Conservation (phyloP, 1,140 invertebrate species). For the Camponotus pennsylvanicus region DNA sequence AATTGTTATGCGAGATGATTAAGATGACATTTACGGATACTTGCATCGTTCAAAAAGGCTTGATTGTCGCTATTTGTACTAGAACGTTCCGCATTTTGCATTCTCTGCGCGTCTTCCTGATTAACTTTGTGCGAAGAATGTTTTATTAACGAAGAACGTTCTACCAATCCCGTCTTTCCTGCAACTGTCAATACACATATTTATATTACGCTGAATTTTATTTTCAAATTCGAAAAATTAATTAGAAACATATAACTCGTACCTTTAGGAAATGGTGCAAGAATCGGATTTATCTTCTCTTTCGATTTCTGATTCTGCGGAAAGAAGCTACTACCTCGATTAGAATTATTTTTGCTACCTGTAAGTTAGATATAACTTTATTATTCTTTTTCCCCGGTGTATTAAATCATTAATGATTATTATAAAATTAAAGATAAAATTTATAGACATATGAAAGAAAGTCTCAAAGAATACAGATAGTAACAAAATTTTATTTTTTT, state of each 20-base stretch:
- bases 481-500: background rate
- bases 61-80: constrained; percentile 95
- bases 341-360: constrained; percentile 85
- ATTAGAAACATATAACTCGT: constrained; percentile 48
- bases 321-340: constrained; percentile 77
- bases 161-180: constrained; percentile 91
- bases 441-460: background rate
- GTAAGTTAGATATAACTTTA: background rate
- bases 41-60: constrained; percentile 94
- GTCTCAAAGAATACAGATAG: background rate
- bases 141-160: constrained; percentile 96
- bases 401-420: background rate
- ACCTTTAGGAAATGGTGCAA: constrained; percentile 92
- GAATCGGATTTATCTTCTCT: constrained; percentile 88
- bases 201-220: background rate
- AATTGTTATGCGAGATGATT: constrained; percentile 10
- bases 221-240: background rate
- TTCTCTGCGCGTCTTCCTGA: constrained; percentile 89
- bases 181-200: constrained; percentile 32
- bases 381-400: background rate
- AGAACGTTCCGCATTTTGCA: constrained; percentile 89
- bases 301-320: constrained; percentile 85
- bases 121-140: constrained; percentile 90
- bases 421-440: background rate
- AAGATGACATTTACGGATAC: constrained; percentile 71